Evolutionary conservation across 2,113 vertebrate species (phyloP), one percentile per base, ranked within the genome.

Genomic region (Pteronura brasiliensis): DNA sequence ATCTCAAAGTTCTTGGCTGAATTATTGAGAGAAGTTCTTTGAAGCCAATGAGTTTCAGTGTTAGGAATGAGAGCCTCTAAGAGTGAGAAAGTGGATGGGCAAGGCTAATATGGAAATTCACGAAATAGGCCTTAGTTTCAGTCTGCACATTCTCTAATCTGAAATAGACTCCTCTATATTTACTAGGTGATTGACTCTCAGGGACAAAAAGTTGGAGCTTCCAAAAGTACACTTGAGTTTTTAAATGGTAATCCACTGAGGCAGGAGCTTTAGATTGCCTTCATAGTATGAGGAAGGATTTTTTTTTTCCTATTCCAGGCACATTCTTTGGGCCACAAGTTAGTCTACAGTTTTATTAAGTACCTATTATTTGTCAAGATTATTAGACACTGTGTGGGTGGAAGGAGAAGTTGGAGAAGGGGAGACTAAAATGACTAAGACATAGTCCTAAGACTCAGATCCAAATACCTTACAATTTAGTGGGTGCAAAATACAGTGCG

Each of bases 81-180:
- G 6, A 69, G 44, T 34, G 18, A 49, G 31, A 55, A 55, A 80
- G 39, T 42, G 11, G 61, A 63, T n/a, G 55, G 59, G 23, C 21
- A 82, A 52, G 31, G 44, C 18, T 86, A 80, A 89, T 34, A 90
- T 15, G 63, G 15, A 79, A 23, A 95, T 79, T 87, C 27, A 72
- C 47, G 55, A 96, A 93, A 44, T 31, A 88, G n/a, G n/a, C 29
- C 31, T 90, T 72, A 57, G 63, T 93, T 88, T 96, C 55, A 93
- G 31, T 96, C 93, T 71, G 20, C 47, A 2, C 14, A 74, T 87
- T 52, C 47, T 86, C 17, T 47, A n/a, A 86, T 71, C 52, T 77
- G 63, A 93, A 96, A 88, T 14, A 81, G 31, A 42, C 13, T 52
- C 44, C 44, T 71, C 36, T 31, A 69, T 49, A 6, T 90, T 92